Evolutionary conservation across 2,888 invertebrate genomes (phyloP), one percentile per base, ranked within the genome.

Genomic region (Drosophila eohydei): DNA sequence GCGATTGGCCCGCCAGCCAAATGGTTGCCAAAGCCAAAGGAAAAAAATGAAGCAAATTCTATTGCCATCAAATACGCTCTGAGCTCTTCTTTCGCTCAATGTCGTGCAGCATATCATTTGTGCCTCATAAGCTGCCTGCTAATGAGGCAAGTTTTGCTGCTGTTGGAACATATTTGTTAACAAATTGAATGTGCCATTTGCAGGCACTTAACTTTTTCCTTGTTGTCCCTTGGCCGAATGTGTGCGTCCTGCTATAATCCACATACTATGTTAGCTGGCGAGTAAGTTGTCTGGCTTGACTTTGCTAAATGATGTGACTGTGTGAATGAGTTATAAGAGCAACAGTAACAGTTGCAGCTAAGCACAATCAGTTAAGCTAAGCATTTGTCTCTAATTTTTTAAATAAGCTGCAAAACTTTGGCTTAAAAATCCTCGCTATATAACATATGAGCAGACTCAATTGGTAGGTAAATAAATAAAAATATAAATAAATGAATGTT

Each of bases 121-220:
- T 30, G 28, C 41, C 43, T 38, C 58, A 68, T 44, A 68, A 68
- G 50, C 57, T 8, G 21, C 3, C 36, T 52, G 59, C 63, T 71
- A 86, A 88, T 78, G 83, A 88, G 83, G 61, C 64, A 44, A 72
- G 41, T 76, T 83, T 66, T 28, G 43, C 41, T 51, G 50, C 44
- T 40, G 36, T 38, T 28, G 36, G 12, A 41, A 8, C 38, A 41
- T 51, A 55, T 63, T 65, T 46, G 58, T 32, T 57, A 55, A 63
- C 71, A 80, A 88, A 83, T 86, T 75, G 81, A 64, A 66, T 81
- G 58, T 85, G 83, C 85, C 83, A 75, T 69, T 80, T 82, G 72
- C 72, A 80, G 75, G 65, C 78, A 70, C 71, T 78, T 63, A 71
- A 71, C 41, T 56, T 61, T 2, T 68, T 56, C 36, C 36, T 43